Evolutionary conservation across 2,888 invertebrate species (phyloP).

Genomic region (Mactromeris polynyma): DNA sequence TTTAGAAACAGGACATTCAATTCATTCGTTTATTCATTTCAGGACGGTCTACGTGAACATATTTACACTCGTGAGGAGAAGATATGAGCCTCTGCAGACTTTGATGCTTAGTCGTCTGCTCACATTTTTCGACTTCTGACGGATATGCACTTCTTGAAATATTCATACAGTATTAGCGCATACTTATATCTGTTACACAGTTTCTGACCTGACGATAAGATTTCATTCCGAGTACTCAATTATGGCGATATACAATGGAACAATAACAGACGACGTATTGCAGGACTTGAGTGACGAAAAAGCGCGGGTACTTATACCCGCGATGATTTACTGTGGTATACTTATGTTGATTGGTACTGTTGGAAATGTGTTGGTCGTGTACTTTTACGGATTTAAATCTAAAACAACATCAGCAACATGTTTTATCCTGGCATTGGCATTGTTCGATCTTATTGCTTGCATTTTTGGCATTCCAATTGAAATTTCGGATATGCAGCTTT

Average conservation of each 20-base stretch:
- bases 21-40: no score
- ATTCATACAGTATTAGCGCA: no score
- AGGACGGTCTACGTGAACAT: no score
- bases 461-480: constrained; percentile 79
- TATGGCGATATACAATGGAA: constrained; percentile 8
- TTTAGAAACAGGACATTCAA: no score
- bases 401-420: constrained; percentile 78
- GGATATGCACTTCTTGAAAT: no score
- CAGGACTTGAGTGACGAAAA: constrained; percentile 67
- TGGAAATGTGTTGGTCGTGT: constrained; percentile 76
- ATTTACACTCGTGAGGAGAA: no score
- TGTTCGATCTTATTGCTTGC: constrained; percentile 78
- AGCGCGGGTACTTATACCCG: constrained; percentile 74
- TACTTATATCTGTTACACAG: no score
- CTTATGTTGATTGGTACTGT: constrained; percentile 75
- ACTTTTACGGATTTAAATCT: constrained; percentile 76
- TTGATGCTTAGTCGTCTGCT: no score
- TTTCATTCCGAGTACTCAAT: neutral
- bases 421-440: constrained; percentile 77
- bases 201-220: neutral
- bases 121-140: no score
- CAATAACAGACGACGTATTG: constrained; percentile 41
- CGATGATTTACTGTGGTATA: constrained; percentile 72
- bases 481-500: constrained; percentile 76
- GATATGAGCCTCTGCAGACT: no score